These are phyloP conservation scores for Hartigia nigra DNA, from an alignment of 2,888 invertebrate genomes.

Conservation along the genomic window DNA sequence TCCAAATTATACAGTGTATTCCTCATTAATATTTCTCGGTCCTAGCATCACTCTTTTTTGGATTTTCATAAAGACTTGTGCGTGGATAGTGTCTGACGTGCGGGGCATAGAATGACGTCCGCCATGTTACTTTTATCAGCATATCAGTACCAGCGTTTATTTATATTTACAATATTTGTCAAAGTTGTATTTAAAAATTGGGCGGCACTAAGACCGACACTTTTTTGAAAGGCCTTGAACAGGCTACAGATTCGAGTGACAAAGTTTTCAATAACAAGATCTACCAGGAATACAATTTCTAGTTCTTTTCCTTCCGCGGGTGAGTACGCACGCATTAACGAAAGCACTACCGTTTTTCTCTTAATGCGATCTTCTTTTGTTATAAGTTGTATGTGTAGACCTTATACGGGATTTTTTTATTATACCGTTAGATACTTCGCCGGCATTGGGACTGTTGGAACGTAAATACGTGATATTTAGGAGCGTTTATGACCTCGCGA, in stretches of 20 bases:
- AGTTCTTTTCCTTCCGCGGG: background rate
- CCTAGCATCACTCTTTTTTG: background rate
- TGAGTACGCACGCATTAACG: background rate
- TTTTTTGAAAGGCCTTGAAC: background rate
- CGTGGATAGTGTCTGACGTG: background rate
- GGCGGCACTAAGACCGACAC: background rate
- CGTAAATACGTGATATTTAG: background rate
- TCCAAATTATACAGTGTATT: background rate
- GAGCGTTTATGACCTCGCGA: conserved; percentile 12
- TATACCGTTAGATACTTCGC: background rate
- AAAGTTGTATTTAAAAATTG: background rate
- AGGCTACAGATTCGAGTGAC: background rate
- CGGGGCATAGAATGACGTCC: background rate
- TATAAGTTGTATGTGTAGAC: background rate
- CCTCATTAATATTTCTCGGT: background rate
- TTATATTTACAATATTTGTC: background rate
- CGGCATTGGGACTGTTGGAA: background rate
- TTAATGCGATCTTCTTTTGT: background rate
- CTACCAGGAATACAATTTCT: background rate
- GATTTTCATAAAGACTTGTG: background rate
- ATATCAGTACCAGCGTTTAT: background rate
- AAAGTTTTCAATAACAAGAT: background rate
- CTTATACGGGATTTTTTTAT: background rate
- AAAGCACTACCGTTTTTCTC: background rate
- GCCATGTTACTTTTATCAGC: background rate